These are phyloP conservation scores for Pimpla rufipes DNA, from an alignment of 2,888 invertebrate genomes.

Conservation along the genomic window DNA sequence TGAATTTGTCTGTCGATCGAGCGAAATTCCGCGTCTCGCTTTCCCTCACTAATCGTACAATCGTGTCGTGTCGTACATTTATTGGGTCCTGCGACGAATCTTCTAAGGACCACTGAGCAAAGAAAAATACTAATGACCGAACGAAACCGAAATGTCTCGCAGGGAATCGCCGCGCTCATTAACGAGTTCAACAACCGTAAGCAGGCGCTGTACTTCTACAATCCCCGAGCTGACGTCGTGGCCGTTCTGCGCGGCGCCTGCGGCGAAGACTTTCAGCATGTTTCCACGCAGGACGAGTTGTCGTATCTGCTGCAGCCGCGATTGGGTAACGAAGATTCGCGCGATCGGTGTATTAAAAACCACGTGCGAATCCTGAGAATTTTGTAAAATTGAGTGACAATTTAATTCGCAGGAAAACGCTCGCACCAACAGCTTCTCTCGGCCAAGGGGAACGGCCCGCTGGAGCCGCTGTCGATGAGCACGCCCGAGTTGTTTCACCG, in stretches of 20 bases:
- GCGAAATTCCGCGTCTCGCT: background rate
- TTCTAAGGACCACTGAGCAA: too few species aligned
- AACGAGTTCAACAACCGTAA: slow-evolving; percentile 90
- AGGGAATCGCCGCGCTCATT: slow-evolving; percentile 92
- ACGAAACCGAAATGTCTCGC: too few species aligned
- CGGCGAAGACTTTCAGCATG: slow-evolving; percentile 88
- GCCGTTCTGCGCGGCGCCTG: slow-evolving; percentile 90
- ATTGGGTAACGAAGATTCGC: slow-evolving; percentile 74
- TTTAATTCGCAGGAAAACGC: slow-evolving; percentile 76
- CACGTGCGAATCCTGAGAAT: background rate
- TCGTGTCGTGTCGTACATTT: too few species aligned
- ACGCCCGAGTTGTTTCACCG: slow-evolving; percentile 80
- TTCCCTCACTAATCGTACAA: too few species aligned
- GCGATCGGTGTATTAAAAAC: background rate
- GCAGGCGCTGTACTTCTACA: slow-evolving; percentile 90
- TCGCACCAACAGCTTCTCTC: slow-evolving; percentile 77
- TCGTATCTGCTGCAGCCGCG: slow-evolving; percentile 86
- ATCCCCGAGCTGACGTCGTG: slow-evolving; percentile 89
- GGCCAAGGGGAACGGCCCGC: slow-evolving; percentile 66
- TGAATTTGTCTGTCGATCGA: too few species aligned
- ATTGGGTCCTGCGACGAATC: too few species aligned
- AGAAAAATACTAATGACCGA: too few species aligned
- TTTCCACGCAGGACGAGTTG: slow-evolving; percentile 88
- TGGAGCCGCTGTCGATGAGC: slow-evolving; percentile 73
- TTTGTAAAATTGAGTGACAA: background rate